Base-by-base conservation (phyloP, 2,888 invertebrate genomes). In the Cataglyphis cursor region DNA sequence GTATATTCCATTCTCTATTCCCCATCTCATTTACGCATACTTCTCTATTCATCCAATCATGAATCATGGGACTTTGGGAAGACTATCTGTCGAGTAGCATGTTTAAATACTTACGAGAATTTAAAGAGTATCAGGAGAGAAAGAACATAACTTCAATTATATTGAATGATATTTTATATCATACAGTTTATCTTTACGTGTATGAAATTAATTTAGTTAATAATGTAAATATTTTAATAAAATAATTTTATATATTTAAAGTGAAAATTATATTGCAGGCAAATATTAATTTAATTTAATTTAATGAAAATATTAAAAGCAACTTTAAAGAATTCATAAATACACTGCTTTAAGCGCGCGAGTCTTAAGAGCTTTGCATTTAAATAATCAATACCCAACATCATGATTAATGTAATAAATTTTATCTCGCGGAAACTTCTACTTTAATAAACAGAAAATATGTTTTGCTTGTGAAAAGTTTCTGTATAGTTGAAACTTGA, bases 11-110 rank as follows among this genome's bases (percentile, higher is more conserved):
- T 78, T 85, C 64, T 85, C 72, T 80, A 59, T 62, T 87, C 68
- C 44, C 35, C 84, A 66, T 80, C 85, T 82, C 80, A 84, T 88
- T 88, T 80, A 35, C 80, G 44, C 21, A 38, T 44, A 86, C 74
- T 86, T 66, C 66, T 28, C 28, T 62, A 66, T 74, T 44, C 64
- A 62, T 57, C 24, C 38, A 78, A 57, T 57, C 72, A 48, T 65
- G 65, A 83, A 76, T 61, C 72, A 64, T n/a, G n/a, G 44, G 59
- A 73, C 82, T 51, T 62, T 70, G 24, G 57, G 24, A 83, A 82
- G 44, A 72, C 10, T n/a, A 21, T 41, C 51, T 44, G 59, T 57
- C 59, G 57, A 57, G 57, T 8, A 41, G 3, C 28, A 1, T 21
- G 5, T 64, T 9, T 44, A 68, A 65, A n/a, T 65, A n/a, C 15